Evolutionary conservation across 2,888 invertebrate species (phyloP), one percentile per base, ranked within the genome.

Genomic region (Neocrepidodera transversa): DNA sequence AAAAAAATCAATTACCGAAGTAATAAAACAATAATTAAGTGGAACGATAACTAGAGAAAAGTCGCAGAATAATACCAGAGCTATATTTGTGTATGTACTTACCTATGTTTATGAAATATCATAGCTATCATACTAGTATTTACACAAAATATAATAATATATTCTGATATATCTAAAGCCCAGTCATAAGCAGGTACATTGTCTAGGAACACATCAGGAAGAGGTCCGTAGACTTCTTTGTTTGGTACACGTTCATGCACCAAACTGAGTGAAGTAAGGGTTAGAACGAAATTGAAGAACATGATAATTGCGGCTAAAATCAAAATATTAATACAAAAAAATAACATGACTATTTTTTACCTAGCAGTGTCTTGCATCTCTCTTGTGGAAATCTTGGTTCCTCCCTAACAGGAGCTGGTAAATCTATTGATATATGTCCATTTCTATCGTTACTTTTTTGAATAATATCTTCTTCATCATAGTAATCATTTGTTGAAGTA

Each of bases 171-270:
- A 76, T 86, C 85, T 56, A 95, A 85, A 35, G 90, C 93, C 91
- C 92, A 92, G 76, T 90, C 89, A 68, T 87, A 82, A 59, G 89
- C 85, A 58, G 83, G 83, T 63, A 93, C 84, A 77, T 89, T 87
- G 79, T 92, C 91, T 71, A 95, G 85, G 74, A 93, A 84, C 66
- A 92, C 83, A 80, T 95, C 95, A 56, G 91, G 91, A 70, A 95
- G 86, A 53, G 94, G 94, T 58, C 84, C 83, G 74, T 89, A 88
- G 5, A 82, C 82, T 62, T 84, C 83, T 66, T 90, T 82, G 80
- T 92, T 90, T 43, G 95, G 95, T 69, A 95, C 87, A 67, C 90
- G 85, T 78, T 95, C 94, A 82, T 95, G 95, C 61, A 93, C 90
- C 76, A 92, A 81, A 68, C 93, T 91, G 72, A 95, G 84, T 55